phyloP scores from a whole-genome alignment of 2,888 invertebrate genomes.

The Dynastes maya region DNA sequence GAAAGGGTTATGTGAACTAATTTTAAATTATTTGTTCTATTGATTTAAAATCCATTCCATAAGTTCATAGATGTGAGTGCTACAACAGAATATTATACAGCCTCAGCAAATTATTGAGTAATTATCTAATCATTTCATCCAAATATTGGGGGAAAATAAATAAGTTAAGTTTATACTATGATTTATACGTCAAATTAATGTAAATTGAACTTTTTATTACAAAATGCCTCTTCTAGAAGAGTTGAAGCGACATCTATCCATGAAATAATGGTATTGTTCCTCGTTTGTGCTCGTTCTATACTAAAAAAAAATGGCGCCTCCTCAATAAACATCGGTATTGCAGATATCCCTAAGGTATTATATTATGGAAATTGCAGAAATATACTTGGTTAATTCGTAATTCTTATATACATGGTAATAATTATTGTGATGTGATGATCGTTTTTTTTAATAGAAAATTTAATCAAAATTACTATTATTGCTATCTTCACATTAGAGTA shows the following conservation, averaged over 20 bases:
- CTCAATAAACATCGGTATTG: too few relatives aligned
- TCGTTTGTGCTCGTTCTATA: too few relatives aligned
- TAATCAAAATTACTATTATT: too few relatives aligned
- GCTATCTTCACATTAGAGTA: too few relatives aligned
- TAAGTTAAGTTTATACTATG: neutral
- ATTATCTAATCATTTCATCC: conserved; percentile 1
- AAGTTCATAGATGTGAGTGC: neutral
- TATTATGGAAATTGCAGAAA: too few relatives aligned
- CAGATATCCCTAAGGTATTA: too few relatives aligned
- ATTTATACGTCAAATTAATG: neutral
- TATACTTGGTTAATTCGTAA: too few relatives aligned
- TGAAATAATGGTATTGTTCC: neutral
- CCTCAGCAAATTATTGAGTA: neutral
- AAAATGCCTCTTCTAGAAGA: neutral
- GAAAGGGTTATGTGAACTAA: conserved; percentile 26
- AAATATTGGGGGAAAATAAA: conserved; percentile 1
- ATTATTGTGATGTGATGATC: too few relatives aligned
- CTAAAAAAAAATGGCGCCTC: too few relatives aligned
- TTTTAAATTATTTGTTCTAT: conserved; percentile 22
- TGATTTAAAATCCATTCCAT: conserved; percentile 12
- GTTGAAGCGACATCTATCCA: neutral
- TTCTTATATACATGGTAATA: too few relatives aligned
- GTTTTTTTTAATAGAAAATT: too few relatives aligned
- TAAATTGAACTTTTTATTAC: neutral
- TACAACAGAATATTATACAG: conserved; percentile 14